Base-by-base conservation (phyloP, 1,140 invertebrate species). In the Aporrectodea caliginosa region DNA sequence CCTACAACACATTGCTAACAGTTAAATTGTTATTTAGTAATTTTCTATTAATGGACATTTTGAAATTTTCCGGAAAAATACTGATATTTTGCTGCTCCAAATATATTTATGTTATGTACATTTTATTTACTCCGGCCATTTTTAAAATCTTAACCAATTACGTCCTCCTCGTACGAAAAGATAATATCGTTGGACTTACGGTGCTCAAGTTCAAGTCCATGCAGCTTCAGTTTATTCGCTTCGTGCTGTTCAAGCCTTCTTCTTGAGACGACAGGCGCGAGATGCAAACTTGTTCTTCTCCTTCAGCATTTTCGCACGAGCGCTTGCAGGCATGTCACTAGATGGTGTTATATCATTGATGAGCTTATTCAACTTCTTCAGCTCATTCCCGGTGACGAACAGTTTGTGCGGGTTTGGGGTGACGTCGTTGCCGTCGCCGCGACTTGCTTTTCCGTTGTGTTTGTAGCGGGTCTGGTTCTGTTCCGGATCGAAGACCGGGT, bases 221-320 rank as follows among this genome's bases (percentile, higher is more conserved):
- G 93, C 1, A 98, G 89, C 90, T 98, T 98, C 43, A 99, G 76
- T 82, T 89, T 89, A 81, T 89, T 88, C 1, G 88, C 88, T 79
- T 89, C 88, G 81, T 89, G 88, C 78, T 89, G 88, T 0, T n/a
- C n/a, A n/a, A n/a, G 88, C 88, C 43, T 89, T 89, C 82, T 89
- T 89, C 82, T 89, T 89, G 30, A 89, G 75, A 32, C 96, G 91
- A 88, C 96, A 99, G 35, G 96, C 96, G 77, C 97, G 91, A 0
- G 96, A 98, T 2, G 97, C 96, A 32, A 98, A 89, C 90, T 99
- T 98, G 87, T 99, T 99, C 86, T 98, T 99, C 88, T 99, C 96
- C 88, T 98, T 98, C 31, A 96, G 91, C 6, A 95, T 95, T 87
- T 95, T 96, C 1, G 94, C 94, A 81, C 95, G 90, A 0, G 93